These are phyloP conservation scores for Maconellicoccus hirsutus DNA, from an alignment of 1,140 invertebrate species.

Conservation along the genomic window DNA sequence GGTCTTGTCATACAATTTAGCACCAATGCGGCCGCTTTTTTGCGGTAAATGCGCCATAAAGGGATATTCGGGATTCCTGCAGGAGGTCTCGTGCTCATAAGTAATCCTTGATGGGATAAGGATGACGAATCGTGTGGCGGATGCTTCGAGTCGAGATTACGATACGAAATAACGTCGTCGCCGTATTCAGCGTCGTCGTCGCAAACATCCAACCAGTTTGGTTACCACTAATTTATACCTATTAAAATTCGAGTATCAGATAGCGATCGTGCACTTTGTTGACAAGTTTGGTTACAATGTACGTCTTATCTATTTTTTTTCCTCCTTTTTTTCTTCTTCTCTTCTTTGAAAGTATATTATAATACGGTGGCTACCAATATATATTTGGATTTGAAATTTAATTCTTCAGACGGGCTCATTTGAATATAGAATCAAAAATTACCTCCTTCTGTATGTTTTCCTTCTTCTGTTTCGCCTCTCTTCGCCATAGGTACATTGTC, in stretches of 20 bases:
- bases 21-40: background rate
- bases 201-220: background rate
- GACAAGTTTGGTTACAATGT: conserved; percentile 21
- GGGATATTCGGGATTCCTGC: no score
- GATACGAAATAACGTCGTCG: no score
- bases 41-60: background rate
- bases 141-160: no score
- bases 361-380: conserved; percentile 12
- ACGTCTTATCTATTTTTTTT: conserved; percentile 12
- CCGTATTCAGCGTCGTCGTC: no score
- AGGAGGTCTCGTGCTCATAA: no score
- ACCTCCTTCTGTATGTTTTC: background rate
- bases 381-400: conserved; percentile 18
- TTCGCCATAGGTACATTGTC: conserved; percentile 12
- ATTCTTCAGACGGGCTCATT: background rate
- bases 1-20: background rate
- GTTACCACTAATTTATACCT: conserved; percentile 17
- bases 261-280: conserved; percentile 22
- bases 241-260: conserved; percentile 22
- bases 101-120: no score
- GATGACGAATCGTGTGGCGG: no score
- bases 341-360: conserved; percentile 20
- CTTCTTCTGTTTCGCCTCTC: background rate
- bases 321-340: background rate
- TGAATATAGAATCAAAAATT: conserved; percentile 13